Evolutionary conservation across 2,797 vertebrate genomes (phyloP).

Genomic region (Monodelphis domestica): DNA sequence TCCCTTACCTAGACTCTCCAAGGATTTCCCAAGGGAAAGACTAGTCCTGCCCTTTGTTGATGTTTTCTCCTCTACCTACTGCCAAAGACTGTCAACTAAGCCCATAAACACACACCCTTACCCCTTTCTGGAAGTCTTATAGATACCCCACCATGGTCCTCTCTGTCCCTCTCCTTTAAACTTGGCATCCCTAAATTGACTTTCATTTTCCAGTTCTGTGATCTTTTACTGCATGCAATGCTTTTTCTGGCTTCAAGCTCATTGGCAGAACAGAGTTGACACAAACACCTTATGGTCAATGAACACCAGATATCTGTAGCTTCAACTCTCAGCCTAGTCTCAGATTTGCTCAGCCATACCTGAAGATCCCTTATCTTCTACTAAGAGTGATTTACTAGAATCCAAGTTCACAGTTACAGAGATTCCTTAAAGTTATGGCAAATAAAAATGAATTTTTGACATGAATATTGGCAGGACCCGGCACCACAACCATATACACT

Average conservation of each 20-base stretch:
- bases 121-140: neutral
- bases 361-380: neutral
- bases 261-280: neutral
- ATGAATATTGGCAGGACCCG: neutral
- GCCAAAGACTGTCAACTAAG: neutral
- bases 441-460: neutral
- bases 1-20: neutral
- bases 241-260: neutral
- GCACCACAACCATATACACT: neutral
- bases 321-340: neutral
- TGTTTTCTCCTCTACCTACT: neutral
- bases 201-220: neutral
- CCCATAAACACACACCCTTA: no score
- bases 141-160: neutral
- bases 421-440: neutral
- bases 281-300: neutral
- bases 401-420: neutral
- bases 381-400: neutral
- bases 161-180: neutral
- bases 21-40: neutral
- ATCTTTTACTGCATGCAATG: neutral
- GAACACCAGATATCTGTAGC: neutral
- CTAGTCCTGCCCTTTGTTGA: neutral
- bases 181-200: neutral
- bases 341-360: neutral